Conservation (phyloP, 2,113 vertebrate species). For the Pimephales promelas region DNA sequence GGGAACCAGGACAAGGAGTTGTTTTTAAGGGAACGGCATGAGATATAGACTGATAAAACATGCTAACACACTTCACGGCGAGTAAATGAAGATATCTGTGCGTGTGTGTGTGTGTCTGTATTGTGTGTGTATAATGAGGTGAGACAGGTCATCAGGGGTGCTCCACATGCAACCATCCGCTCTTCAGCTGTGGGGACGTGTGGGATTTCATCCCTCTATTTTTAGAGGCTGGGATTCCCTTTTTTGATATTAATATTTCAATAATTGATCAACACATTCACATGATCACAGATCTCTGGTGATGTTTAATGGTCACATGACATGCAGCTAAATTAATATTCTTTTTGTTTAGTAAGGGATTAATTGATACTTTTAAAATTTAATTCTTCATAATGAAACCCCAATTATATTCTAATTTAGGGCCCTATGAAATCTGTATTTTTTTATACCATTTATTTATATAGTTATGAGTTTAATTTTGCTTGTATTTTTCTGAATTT, state of each 20-base stretch:
- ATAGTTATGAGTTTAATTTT: too few species aligned
- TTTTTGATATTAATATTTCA: neutral
- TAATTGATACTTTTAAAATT: too few species aligned
- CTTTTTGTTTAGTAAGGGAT: neutral
- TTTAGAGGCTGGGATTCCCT: neutral
- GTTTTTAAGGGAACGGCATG: neutral
- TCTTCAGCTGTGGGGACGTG: neutral
- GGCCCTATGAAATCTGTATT: too few species aligned
- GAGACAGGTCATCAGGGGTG: slow-evolving; percentile 34
- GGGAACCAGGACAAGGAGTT: too few species aligned
- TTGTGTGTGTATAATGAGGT: slow-evolving; percentile 52
- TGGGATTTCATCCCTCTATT: neutral
- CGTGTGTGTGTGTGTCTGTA: slow-evolving; percentile 30
- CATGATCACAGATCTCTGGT: neutral
- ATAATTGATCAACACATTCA: neutral
- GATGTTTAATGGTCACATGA: neutral
- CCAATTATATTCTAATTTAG: neutral
- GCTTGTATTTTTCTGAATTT: too few species aligned
- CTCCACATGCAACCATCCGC: slow-evolving; percentile 34
- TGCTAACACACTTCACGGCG: neutral
- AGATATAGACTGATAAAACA: neutral
- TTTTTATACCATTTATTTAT: too few species aligned
- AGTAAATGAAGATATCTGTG: neutral
- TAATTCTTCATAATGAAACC: too few species aligned
- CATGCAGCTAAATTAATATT: neutral